phyloP scores from a whole-genome alignment of 2,113 vertebrate genomes.

The Panthera uncia region DNA sequence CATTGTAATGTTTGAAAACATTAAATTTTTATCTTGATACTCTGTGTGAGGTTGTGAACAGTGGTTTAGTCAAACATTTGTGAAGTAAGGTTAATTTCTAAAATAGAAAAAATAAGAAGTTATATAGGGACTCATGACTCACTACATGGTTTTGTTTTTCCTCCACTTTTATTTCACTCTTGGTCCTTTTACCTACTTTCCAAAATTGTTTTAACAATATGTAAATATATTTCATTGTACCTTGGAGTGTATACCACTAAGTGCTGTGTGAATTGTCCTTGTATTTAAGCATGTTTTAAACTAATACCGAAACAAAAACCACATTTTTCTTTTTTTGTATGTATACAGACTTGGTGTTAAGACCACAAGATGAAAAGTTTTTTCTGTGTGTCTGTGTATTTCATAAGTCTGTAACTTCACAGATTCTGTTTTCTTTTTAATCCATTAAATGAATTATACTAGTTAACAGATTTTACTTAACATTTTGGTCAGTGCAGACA shows the following conservation, averaged over 20 bases:
- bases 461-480: neutral
- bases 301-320: conserved; percentile 29
- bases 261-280: conserved; percentile 35
- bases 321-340: neutral
- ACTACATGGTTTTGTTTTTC: conserved; percentile 18
- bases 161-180: neutral
- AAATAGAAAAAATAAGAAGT: neutral
- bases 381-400: neutral
- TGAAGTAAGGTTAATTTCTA: neutral
- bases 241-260: neutral
- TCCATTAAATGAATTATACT: neutral
- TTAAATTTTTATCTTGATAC: conserved; percentile 16
- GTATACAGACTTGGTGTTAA: neutral
- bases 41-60: neutral
- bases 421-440: conserved; percentile 35
- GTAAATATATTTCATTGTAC: neutral
- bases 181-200: conserved; percentile 1
- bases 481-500: neutral
- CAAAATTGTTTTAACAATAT: conserved; percentile 40
- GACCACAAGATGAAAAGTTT: neutral
- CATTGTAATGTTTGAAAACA: conserved; percentile 15
- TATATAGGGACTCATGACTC: neutral
- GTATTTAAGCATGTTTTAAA: neutral
- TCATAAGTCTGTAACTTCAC: neutral
- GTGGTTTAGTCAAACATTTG: conserved; percentile 27